Conservation (phyloP, 2,888 invertebrate genomes). For the Eilema sororculum region DNA sequence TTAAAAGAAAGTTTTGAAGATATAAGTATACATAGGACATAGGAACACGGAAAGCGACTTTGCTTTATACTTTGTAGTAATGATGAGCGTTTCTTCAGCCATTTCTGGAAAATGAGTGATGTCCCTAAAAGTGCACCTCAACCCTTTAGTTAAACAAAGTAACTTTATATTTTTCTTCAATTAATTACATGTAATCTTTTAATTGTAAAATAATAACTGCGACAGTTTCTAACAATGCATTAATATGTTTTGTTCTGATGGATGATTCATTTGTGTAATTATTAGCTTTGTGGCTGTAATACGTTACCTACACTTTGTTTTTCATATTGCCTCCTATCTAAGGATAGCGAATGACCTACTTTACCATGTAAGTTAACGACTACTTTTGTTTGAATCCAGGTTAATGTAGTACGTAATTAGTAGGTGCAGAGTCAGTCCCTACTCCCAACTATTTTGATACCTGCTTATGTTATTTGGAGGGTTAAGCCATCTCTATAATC, state of each 20-base stretch:
- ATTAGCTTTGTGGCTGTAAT: conserved; percentile 45
- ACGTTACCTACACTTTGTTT: conserved; percentile 47
- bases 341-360: conserved; percentile 59
- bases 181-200: conserved; percentile 20
- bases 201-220: conserved; percentile 40
- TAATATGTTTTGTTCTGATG: conserved; percentile 41
- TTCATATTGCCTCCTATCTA: conserved; percentile 53
- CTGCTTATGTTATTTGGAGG: background rate
- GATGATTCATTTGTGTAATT: conserved; percentile 53
- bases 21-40: no score
- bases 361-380: conserved; percentile 49
- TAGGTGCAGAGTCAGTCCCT: background rate
- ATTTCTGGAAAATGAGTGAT: conserved; percentile 1
- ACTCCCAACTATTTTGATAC: background rate
- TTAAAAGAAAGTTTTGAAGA: no score
- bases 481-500: background rate
- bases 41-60: no score
- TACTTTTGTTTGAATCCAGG: conserved; percentile 27
- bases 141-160: background rate
- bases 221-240: conserved; percentile 34
- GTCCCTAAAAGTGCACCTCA: background rate
- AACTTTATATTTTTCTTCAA: conserved; percentile 3
- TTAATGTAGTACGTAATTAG: background rate
- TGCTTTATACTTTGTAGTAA: no score
- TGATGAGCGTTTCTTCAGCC: background rate